Base-by-base conservation (phyloP, 2,888 invertebrate species). In the Beris chalybata region DNA sequence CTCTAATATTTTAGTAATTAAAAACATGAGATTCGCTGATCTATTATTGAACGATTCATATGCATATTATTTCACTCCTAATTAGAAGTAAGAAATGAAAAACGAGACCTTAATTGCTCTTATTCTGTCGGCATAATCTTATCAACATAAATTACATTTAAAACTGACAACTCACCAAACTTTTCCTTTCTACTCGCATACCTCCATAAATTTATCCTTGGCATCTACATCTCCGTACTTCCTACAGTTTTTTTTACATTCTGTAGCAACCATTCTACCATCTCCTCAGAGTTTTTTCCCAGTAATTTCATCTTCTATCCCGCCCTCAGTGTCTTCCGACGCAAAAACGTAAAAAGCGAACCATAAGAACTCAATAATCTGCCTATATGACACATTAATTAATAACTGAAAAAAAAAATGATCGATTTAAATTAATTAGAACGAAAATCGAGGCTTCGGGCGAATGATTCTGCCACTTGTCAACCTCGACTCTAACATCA, bases 361-460 rank as follows among this genome's bases (percentile, higher is more conserved):
- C 12, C 61, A 61, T 61, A 64, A 65, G 55, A 55, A 54, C 56
- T 55, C 38, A 64, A 65, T 65, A 56, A 56, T 65, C 64, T 65
- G 64, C 48, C 55, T 47, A 55, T 65, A 65, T 65, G 64, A 65
- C 64, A 65, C 48, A 65, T 56, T 65, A 65, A 65, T 65, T 65
- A 65, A 65, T 65, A 65, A 65, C 54, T 64, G 64, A 30, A 65
- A 65, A 65, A 32, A 32, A 65, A 65, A 65, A 32, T 66, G 66
- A 66, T 69, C 69, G 64, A 69, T 69, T 69, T 69, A 69, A 69
- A 69, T 69, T 66, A 69, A 69, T 69, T 69, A 66, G 59, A 52
- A 48, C 50, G 38, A 22, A 52, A 52, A 61, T 61, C 52, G 61
- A 61, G 50, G 50, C 32, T 61, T 52, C 38, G 43, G 61, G 52